Percentiles rank a stretch among this genome's conserved stretches.
phyloP scores from a whole-genome alignment of 2,888 invertebrate genomes.

The Melieria crassipennis region DNA sequence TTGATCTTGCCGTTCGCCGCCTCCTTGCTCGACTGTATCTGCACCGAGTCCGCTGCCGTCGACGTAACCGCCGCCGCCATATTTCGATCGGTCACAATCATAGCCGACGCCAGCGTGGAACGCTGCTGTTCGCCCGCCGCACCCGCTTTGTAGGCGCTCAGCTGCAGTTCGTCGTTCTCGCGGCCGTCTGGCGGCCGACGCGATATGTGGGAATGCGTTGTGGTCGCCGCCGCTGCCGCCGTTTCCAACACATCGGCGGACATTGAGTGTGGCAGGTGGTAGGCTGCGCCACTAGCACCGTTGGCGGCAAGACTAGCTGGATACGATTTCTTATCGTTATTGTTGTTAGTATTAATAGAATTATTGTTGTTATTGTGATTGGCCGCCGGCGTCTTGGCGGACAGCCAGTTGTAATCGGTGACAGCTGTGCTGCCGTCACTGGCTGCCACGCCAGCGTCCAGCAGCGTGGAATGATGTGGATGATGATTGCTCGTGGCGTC shows the following conservation, averaged over 20 bases:
- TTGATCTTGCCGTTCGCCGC: conserved; percentile 82
- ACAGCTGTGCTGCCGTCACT: conserved; percentile 1
- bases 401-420: conserved; percentile 47
- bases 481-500: conserved; percentile 28
- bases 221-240: conserved; percentile 38
- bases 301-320: conserved; percentile 50
- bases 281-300: conserved; percentile 35
- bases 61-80: conserved; percentile 46
- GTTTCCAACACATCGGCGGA: conserved; percentile 52
- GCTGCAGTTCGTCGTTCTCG: conserved; percentile 73
- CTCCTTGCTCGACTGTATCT: conserved; percentile 69
- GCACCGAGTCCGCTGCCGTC: conserved; percentile 54
- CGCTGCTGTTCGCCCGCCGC: conserved; percentile 50
- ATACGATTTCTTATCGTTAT: conserved; percentile 43
- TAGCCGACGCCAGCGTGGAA: conserved; percentile 67
- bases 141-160: conserved; percentile 53
- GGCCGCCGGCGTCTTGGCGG: conserved; percentile 26
- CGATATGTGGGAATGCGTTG: conserved; percentile 56
- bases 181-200: conserved; percentile 80
- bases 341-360: conserved; percentile 48
- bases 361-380: conserved; percentile 44
- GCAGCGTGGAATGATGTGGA: conserved; percentile 25
- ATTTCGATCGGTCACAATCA: conserved; percentile 70
- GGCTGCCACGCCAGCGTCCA: conserved; percentile 27
- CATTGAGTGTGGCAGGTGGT: conserved; percentile 51